Conservation (phyloP, 2,888 invertebrate genomes). For the Cosmia trapezina region DNA sequence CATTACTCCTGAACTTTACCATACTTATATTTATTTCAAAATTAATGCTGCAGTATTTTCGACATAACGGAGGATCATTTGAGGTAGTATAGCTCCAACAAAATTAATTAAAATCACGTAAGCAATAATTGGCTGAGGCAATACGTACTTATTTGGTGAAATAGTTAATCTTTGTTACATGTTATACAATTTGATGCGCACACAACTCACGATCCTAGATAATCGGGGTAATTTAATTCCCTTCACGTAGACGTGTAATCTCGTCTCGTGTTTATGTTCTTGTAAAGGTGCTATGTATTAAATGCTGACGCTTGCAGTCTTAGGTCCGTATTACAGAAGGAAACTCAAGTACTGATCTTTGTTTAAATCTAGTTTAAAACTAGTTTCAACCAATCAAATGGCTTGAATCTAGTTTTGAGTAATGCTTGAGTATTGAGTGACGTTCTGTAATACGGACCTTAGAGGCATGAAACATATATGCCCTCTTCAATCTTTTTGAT, state of each 20-base stretch:
- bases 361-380: too few relatives aligned
- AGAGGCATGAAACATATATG: too few relatives aligned
- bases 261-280: conserved; percentile 16
- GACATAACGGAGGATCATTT: too few relatives aligned
- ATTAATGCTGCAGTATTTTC: too few relatives aligned
- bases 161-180: conserved; percentile 46
- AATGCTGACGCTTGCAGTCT: not conserved
- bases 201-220: conserved; percentile 30
- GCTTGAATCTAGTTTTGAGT: too few relatives aligned
- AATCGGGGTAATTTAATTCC: conserved; percentile 46
- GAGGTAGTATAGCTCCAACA: not conserved
- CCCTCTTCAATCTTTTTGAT: not conserved
- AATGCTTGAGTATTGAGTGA: too few relatives aligned
- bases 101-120: conserved; percentile 20
- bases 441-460: too few relatives aligned
- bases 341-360: too few relatives aligned
- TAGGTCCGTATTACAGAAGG: too few relatives aligned
- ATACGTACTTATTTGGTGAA: conserved; percentile 20
- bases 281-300: conserved; percentile 18
- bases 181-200: conserved; percentile 38
- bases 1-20: too few relatives aligned
- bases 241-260: conserved; percentile 40
- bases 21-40: too few relatives aligned
- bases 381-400: too few relatives aligned
- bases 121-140: conserved; percentile 1